Conservation (phyloP, 2,797 vertebrate genomes). For the Hypotaenidia okinawae region DNA sequence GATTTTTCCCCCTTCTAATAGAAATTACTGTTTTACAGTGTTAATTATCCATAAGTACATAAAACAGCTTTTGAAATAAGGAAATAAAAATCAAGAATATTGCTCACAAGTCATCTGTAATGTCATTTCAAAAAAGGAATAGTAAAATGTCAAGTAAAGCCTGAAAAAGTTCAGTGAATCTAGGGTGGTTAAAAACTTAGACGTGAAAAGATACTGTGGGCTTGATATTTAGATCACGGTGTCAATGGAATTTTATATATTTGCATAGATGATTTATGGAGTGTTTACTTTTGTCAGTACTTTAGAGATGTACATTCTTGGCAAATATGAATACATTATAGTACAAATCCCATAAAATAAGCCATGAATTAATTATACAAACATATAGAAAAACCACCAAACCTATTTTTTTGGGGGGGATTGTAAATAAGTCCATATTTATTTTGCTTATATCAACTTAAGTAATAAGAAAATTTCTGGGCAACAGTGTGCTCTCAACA, state of each 20-base stretch:
- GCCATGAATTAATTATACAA: neutral
- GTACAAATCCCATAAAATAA: neutral
- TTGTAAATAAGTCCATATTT: neutral
- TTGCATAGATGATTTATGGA: neutral
- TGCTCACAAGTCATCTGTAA: neutral
- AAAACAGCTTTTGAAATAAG: neutral
- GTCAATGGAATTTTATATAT: neutral
- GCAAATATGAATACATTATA: neutral
- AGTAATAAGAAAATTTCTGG: neutral
- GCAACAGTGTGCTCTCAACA: neutral
- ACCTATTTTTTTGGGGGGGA: neutral
- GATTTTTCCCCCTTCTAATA: neutral
- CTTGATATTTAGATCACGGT: neutral
- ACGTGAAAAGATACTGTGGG: neutral
- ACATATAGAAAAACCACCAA: neutral
- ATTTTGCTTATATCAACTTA: neutral
- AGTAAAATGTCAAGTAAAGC: neutral
- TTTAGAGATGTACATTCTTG: neutral
- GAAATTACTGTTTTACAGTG: neutral
- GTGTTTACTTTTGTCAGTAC: neutral
- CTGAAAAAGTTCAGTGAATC: neutral
- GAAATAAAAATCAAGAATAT: neutral
- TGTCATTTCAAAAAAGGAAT: neutral
- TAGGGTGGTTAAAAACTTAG: neutral
- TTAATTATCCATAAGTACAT: constrained; percentile 25